Base-by-base conservation (phyloP, 1,140 invertebrate species). In the Gerris buenoi region DNA sequence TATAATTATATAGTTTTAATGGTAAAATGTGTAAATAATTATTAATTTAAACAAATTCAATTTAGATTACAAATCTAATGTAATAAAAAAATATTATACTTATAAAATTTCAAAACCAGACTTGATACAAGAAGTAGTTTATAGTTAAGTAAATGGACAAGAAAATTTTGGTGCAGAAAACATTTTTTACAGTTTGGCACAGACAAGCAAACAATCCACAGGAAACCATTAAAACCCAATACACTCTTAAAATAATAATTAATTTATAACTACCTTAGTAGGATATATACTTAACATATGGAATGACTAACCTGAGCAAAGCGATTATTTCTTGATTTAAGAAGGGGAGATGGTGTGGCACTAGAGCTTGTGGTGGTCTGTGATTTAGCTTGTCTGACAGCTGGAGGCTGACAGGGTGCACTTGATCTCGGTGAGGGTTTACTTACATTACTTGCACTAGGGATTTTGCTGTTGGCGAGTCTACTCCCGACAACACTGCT, bases 261-360 rank as follows among this genome's bases (percentile, higher is more conserved):
- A 62, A 22, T n/a, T 62, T 10, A 10, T 62, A n/a, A n/a, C n/a
- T n/a, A n/a, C n/a, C n/a, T n/a, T 13, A 57, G 56, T n/a, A 57
- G n/a, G 13, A 57, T n/a, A 57, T 25, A 25, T 22, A 22, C n/a
- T 25, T 22, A 61, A 61, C n/a, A 13, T 22, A 22, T 13, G 29
- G 29, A n/a, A n/a, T n/a, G n/a, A 33, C 46, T 58, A 26, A 66
- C 65, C 57, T 66, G 65, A 13, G 65, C 27, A 59, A 66, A 66
- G 25, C 57, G 58, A 25, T 33, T 26, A 29, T 66, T 66, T 15
- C 57, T 46, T 26, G 46, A 25, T 25, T 57, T 66, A 59, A 25
- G 46, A 2, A 59, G 25, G 25, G 65, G 57, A 29, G 65, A 66
- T 59, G 56, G 33, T 5, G 65, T 65, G 25, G 27, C 58, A 22